Evolutionary conservation across 2,113 vertebrate genomes (phyloP).

Genomic region (Chinchilla lanigera): DNA sequence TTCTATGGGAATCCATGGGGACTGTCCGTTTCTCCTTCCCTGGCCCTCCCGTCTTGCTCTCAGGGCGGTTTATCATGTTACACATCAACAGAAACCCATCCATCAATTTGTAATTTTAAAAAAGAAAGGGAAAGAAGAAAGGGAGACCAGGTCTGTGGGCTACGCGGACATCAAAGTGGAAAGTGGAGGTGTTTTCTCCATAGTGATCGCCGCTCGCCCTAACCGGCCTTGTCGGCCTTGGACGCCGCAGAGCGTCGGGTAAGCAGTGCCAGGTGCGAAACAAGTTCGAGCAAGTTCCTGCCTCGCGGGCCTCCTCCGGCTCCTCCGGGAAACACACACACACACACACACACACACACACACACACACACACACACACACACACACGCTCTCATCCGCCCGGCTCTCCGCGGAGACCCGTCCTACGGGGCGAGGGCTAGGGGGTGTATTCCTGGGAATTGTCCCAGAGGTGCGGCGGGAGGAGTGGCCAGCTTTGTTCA

Average conservation of each 20-base stretch:
- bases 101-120: slow-evolving; percentile 23
- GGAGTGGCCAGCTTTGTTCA: background rate
- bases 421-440: background rate
- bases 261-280: slow-evolving; percentile 65
- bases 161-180: background rate
- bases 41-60: background rate
- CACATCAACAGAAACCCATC: slow-evolving; percentile 17
- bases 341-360: background rate
- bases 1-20: background rate
- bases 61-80: background rate
- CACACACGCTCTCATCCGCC: background rate
- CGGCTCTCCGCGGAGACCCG: background rate
- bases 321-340: slow-evolving; percentile 23
- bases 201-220: background rate
- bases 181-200: background rate
- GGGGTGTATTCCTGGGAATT: background rate
- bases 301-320: slow-evolving; percentile 10
- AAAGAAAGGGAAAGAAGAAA: background rate
- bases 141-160: background rate
- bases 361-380: background rate
- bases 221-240: background rate
- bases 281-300: slow-evolving; percentile 76
- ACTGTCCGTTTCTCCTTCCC: background rate
- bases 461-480: background rate
- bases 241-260: slow-evolving; percentile 45